These are phyloP conservation scores for Taenaris catops DNA, from an alignment of 2,888 invertebrate species.

Conservation along the genomic window DNA sequence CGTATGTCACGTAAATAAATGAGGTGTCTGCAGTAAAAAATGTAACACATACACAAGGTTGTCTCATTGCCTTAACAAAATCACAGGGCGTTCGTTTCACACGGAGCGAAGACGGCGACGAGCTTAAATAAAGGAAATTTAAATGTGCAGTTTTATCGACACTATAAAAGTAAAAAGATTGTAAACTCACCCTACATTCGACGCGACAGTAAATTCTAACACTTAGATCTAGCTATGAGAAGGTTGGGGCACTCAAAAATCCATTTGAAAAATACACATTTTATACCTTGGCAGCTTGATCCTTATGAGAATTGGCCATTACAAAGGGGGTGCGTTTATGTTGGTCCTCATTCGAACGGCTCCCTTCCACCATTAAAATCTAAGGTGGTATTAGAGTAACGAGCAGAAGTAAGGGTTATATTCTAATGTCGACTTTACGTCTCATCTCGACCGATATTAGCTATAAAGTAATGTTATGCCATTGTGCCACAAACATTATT, in stretches of 20 bases:
- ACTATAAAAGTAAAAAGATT: slow-evolving; percentile 64
- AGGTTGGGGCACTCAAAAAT: slow-evolving; percentile 75
- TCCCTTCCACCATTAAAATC: slow-evolving; percentile 37
- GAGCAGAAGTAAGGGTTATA: slow-evolving; percentile 39
- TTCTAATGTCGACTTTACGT: slow-evolving; percentile 48
- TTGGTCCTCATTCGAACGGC: slow-evolving; percentile 33
- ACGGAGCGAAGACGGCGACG: slow-evolving; percentile 11
- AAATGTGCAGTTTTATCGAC: slow-evolving; percentile 62
- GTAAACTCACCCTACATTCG: slow-evolving; percentile 50
- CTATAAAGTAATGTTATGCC: slow-evolving; percentile 48
- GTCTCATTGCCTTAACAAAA: slow-evolving; percentile 27
- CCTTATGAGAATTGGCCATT: slow-evolving; percentile 49
- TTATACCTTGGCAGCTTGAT: slow-evolving; percentile 40
- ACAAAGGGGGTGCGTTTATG: slow-evolving; percentile 51
- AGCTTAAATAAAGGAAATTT: slow-evolving; percentile 38
- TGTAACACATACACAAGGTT: not conserved
- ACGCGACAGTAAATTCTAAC: slow-evolving; percentile 58
- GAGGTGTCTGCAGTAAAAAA: slow-evolving; percentile 1
- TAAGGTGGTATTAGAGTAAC: slow-evolving; percentile 48
- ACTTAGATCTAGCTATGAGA: slow-evolving; percentile 73
- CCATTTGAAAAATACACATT: slow-evolving; percentile 75
- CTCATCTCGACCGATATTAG: slow-evolving; percentile 46
- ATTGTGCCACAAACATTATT: slow-evolving; percentile 30
- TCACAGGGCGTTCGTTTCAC: slow-evolving; percentile 16
- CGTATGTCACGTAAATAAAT: no score